Evolutionary conservation across 2,888 invertebrate genomes (phyloP).

Genomic region (Gordius sp.): DNA sequence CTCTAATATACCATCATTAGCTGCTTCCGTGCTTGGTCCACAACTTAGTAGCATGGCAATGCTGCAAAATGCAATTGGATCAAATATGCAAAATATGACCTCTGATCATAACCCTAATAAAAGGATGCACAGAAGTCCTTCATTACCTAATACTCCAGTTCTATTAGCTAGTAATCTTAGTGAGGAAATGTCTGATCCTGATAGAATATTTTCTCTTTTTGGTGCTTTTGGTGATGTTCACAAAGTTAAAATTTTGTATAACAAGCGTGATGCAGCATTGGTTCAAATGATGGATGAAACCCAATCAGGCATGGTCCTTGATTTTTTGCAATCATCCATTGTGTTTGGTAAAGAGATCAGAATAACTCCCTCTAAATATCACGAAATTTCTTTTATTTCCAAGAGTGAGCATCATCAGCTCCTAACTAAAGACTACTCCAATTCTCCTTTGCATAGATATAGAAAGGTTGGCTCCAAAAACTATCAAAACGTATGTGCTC

Average conservation of each 20-base stretch:
- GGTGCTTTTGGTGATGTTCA: slow-evolving; percentile 92
- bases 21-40: slow-evolving; percentile 1
- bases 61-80: neutral
- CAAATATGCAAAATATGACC: neutral
- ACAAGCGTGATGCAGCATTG: slow-evolving; percentile 97
- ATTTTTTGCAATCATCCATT: neutral
- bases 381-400: neutral
- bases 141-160: neutral
- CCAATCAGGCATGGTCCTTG: slow-evolving; percentile 39
- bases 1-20: neutral
- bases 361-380: slow-evolving; percentile 4
- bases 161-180: slow-evolving; percentile 2
- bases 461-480: slow-evolving; percentile 12
- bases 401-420: neutral
- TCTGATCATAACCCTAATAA: neutral
- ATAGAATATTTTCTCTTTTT: slow-evolving; percentile 16
- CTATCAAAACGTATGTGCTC: neutral
- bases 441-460: slow-evolving; percentile 15
- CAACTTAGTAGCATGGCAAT: too few species aligned
- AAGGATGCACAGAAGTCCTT: neutral
- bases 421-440: slow-evolving; percentile 14
- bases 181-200: slow-evolving; percentile 13
- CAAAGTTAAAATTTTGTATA: slow-evolving; percentile 96
- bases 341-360: slow-evolving; percentile 13
- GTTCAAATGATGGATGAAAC: slow-evolving; percentile 94